Base-by-base conservation (phyloP, 2,113 vertebrate genomes). In the Tupaia chinensis region DNA sequence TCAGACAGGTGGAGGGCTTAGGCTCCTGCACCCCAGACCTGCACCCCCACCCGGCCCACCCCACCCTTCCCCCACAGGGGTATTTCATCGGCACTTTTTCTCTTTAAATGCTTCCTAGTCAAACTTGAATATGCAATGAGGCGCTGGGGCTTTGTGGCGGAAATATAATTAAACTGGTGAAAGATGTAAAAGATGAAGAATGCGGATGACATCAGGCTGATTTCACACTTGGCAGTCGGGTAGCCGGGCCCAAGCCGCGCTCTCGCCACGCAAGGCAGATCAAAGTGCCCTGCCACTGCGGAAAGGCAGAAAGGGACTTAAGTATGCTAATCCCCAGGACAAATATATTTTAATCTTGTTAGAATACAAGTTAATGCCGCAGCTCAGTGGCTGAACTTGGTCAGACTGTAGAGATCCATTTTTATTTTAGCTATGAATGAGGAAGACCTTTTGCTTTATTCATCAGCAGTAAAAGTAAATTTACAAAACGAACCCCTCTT, bases 301-400 rank as follows among this genome's bases (percentile, higher is more conserved):
- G 98, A 99, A 99, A 99, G 99, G 99, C 99, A 99, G 99, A 99
- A 98, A 99, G 98, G 98, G 99, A 99, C 99, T 99, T 99, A 99
- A 99, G 99, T 99, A 99, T 99, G 99, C 99, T 99, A 99, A 99
- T 99, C 99, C 99, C 99, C 99, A 99, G 99, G 99, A 99, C 99
- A 99, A 99, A 99, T 99, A 99, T 99, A 99, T 99, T 99, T 99
- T 99, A 99, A 99, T 99, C 99, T 99, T 99, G 99, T 99, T 99
- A 99, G 99, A 99, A 99, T 99, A 99, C 99, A 99, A 99, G 99
- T 99, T 99, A 99, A 99, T 99, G 99, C 99, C 96, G 99, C 99
- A 99, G 99, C 99, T 99, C 99, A 99, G 98, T 98, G 99, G 99
- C 99, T 99, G 99, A 99, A 99, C 99, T 99, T 99, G 99, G 99